Base-by-base conservation (phyloP, 1,140 invertebrate genomes). In the Leptopilina boulardi region DNA sequence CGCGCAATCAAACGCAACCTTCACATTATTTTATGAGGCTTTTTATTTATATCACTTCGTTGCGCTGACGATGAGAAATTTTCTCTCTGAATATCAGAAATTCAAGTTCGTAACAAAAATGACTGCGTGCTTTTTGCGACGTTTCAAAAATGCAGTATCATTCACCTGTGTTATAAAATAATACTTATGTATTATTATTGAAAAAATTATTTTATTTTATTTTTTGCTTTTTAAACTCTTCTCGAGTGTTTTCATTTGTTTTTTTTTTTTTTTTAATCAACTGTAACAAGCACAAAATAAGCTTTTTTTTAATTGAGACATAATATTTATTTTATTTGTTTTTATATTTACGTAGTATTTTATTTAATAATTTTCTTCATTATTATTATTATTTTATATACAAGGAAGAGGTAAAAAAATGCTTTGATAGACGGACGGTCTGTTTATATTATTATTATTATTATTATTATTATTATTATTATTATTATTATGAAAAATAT, bases 1-100 rank as follows among this genome's bases (percentile, higher is more conserved):
- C 30, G n/a, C 13, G 54, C 15, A 21, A 21, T 11, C 9, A 18
- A 44, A 26, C 13, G n/a, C 54, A 71, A 70, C 41, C 74, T 44
- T 75, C 38, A 44, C 74, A 47, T 56, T 47, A 34, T 77, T 74
- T 77, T 77, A 73, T 75, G 73, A 47, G 56, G 21, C 56, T 75
- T 21, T 44, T 42, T 75, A 66, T 75, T 70, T 54, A 74, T 30
- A 44, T 66, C 59, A 11, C 59, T 34, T 30, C 26, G 59, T 13
- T 66, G 23, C 23, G 54, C 11, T n/a, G 3, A 11, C 13, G 59
- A 34, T 66, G 26, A 30, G 8, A 66, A n/a, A n/a, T n/a, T n/a
- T n/a, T 66, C 26, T 26, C 26, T 34, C 26, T 66, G 59, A 4
- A 30, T 66, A 30, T 30, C 23, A 10, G 10, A 66, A 66, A 30